phyloP scores from a whole-genome alignment of 2,113 vertebrate genomes.

The Acrocephalus arundinaceus region DNA sequence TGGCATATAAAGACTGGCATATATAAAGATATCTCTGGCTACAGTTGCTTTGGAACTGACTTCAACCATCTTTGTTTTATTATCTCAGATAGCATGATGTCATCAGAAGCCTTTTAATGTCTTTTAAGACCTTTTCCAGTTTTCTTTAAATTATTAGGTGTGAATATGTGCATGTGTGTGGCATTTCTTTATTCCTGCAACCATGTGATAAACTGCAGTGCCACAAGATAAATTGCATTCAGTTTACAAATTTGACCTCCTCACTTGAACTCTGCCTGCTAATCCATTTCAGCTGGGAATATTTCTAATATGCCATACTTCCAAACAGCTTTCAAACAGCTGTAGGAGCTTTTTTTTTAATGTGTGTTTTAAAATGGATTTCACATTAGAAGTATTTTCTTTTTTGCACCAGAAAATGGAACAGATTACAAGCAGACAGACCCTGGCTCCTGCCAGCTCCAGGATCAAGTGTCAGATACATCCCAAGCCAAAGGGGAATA shows the following conservation, averaged over 20 bases:
- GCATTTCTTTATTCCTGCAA: constrained; percentile 27
- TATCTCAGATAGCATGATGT: constrained; percentile 35
- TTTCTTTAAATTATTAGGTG: constrained; percentile 48
- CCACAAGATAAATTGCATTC: constrained; percentile 56
- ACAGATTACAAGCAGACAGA: not conserved
- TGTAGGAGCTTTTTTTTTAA: not conserved
- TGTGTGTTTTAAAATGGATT: not conserved
- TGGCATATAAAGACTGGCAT: not conserved
- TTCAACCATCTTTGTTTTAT: constrained; percentile 14
- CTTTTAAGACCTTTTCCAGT: constrained; percentile 25
- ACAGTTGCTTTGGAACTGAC: not conserved
- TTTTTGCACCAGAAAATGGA: not conserved
- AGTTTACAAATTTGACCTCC: constrained; percentile 54
- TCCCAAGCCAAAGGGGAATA: not conserved
- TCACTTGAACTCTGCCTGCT: constrained; percentile 54
- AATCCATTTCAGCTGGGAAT: constrained; percentile 64
- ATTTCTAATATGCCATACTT: constrained; percentile 27
- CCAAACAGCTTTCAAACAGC: constrained; percentile 50
- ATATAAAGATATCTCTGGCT: not conserved
- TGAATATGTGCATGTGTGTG: constrained; percentile 28
- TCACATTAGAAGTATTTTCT: not conserved
- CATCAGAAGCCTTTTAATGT: constrained; percentile 35
- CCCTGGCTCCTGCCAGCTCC: not conserved
- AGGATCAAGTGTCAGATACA: fast-evolving
- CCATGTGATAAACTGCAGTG: constrained; percentile 32